Base-by-base conservation (phyloP, 1,140 invertebrate genomes). In the Portunus trituberculatus region DNA sequence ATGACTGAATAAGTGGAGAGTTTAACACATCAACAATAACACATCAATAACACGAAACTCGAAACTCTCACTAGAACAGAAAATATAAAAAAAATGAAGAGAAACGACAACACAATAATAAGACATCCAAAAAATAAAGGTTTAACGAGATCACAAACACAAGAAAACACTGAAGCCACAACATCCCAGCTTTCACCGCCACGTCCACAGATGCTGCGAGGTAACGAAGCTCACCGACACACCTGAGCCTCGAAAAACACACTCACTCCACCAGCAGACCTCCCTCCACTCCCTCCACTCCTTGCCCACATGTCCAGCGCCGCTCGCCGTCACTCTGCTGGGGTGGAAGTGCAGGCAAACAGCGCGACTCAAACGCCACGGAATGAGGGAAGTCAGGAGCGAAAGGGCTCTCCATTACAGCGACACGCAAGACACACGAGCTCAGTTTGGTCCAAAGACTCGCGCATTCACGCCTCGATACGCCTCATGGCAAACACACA, bases 401-500 rank as follows among this genome's bases (percentile, higher is more conserved):
- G 52, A 59, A 76, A n/a, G 67, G 67, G 20, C 12, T 76, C 12
- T 76, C 67, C 67, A 76, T 76, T 76, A 76, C 67, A 0, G 20
- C 67, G 67, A 76, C 67, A 20, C 25, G 67, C 20, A 20, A 59
- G 67, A 76, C 67, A 76, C 67, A n/a, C 20, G 67, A n/a, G n/a
- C 67, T n/a, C 20, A n/a, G 16, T n/a, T 76, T 25, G 67, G 16
- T 1, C 16, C 52, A 59, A n/a, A 76, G 67, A n/a, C 67, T 76
- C 4, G n/a, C 67, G 6, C 67, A n/a, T 76, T 76, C 67, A 76
- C 67, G 67, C 67, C 67, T 76, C 67, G 67, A 76, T 76, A n/a
- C n/a, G 67, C 67, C 67, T 76, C 67, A 76, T n/a, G 67, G 67
- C 67, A 76, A 76, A 76, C 67, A 76, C 67, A 76, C 67, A 20